Base-by-base conservation (phyloP, 2,113 vertebrate species). In the Antechinus stuartii region DNA sequence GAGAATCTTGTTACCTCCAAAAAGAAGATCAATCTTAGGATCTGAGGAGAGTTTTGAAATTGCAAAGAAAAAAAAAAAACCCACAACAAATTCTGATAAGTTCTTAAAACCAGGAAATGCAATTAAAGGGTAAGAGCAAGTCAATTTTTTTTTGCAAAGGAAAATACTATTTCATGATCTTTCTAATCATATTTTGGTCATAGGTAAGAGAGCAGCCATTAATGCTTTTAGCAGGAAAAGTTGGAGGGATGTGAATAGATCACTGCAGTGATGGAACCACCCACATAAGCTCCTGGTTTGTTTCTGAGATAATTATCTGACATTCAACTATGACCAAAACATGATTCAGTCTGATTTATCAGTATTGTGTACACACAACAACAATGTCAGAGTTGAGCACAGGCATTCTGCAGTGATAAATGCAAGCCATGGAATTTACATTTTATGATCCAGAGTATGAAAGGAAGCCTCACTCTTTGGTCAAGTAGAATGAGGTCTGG, bases 401-500 rank as follows among this genome's bases (percentile, higher is more conserved):
- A 90, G 76, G 84, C 14, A 90, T 95, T 97, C 96, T 76, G 50
- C 90, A 97, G 91, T 54, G 49, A 95, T 92, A 91, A 96, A 24
- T 8, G 89, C 94, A 56, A 11, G 68, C 1, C 54, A 54, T 14
- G 56, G 55, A 92, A 95, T 84, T 97, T 97, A 76, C 90, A 92
- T 91, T 90, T 96, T 16, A 90, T 84, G 61, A 97, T 30, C 54
- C 95, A 35, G 76, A 93, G 54, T 91, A 91, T 46, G 91, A 95
- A 90, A 97, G 10, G 54, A 93, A 95, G 90, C 89, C 96, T 96
- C 89, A 10, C 96, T 89, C 68, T 54, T 25, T 55, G 76, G 56
- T 95, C 96, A 98, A 97, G 30, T 93, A 90, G 93, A 94, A 2
- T 97, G 91, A 96, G 94, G 90, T 0, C 68, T 97, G 76, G 90